Percentiles rank a stretch among this genome's conserved stretches.
Conservation (phyloP, 2,113 vertebrate species). For the Ardeotis arabs region DNA sequence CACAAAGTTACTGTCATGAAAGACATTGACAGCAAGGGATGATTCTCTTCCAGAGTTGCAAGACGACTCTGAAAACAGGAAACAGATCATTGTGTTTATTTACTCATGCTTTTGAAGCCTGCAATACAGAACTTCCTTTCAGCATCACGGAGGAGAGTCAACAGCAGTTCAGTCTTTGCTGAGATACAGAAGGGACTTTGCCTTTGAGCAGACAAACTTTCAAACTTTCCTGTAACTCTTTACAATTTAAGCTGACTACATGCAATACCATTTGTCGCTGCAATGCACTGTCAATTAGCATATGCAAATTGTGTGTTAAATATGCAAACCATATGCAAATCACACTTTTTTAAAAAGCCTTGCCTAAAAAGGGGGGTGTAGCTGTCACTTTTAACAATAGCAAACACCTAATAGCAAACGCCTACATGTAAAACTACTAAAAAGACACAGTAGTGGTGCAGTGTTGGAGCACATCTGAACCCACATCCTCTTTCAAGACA, state of each 20-base stretch:
- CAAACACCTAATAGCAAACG: constrained; percentile 61
- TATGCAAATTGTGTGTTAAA: constrained; percentile 22
- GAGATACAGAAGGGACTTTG: background rate
- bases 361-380: constrained; percentile 47
- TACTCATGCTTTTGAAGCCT: background rate
- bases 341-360: constrained; percentile 48
- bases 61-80: background rate
- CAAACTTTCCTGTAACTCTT: constrained; percentile 19
- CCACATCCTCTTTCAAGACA: background rate
- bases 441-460: background rate
- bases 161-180: background rate
- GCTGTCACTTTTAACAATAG: constrained; percentile 68
- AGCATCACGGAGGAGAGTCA: background rate
- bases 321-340: constrained; percentile 41
- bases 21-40: background rate
- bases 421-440: constrained; percentile 34
- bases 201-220: background rate
- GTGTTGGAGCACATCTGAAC: constrained; percentile 1
- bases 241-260: background rate
- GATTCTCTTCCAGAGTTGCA: background rate
- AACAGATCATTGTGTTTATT: background rate
- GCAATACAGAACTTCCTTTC: background rate
- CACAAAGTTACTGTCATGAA: background rate
- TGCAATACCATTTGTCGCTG: background rate
- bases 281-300: constrained; percentile 25